Base-by-base conservation (phyloP, 2,797 vertebrate species). In the Coccyzus lansbergi region DNA sequence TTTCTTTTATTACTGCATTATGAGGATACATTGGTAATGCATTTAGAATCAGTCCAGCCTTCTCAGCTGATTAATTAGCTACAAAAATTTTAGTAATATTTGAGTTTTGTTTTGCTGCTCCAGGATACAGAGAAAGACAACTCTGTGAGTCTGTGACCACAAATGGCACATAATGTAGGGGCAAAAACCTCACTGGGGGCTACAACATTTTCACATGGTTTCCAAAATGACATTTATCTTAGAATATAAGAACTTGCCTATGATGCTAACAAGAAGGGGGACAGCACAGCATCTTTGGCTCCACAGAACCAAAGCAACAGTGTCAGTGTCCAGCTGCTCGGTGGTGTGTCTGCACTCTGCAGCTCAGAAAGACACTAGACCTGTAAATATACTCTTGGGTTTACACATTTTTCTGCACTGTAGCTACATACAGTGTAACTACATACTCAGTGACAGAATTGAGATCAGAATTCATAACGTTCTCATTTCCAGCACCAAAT, bases 331-430 rank as follows among this genome's bases (percentile, higher is more conserved):
- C 14, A n/a, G 26, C 16, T 88, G 60, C 14, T 58, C 49, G 28
- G 25, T 31, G 52, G 17, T 59, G 10, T 15, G n/a, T 13, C 19
- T 44, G 24, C 51, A 53, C 26, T 15, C 22, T 36, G 49, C n/a
- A 28, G n/a, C 0, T 0, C 42, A 44, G 49, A 40, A 38, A 72
- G 67, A 48, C 26, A 58, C 10, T 33, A 71, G n/a, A 22, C 46
- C 46, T 24, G 22, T 48, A 48, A 33, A 9, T 6, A 7, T 6
- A 52, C n/a, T 17, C 24, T 63, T 1, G 0, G 1, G 10, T 79
- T 68, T 44, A 60, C 4, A 18, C 4, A 11, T 48, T 58, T 22
- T 53, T 31, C 65, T 75, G 33, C 20, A 5, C 18, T 59, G 58
- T 38, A 58, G 48, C 28, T 64, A n/a, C n/a, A n/a, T n/a, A n/a